Evolutionary conservation across 2,113 vertebrate genomes (phyloP), one percentile per base, ranked within the genome.

Genomic region (Turnix velox): DNA sequence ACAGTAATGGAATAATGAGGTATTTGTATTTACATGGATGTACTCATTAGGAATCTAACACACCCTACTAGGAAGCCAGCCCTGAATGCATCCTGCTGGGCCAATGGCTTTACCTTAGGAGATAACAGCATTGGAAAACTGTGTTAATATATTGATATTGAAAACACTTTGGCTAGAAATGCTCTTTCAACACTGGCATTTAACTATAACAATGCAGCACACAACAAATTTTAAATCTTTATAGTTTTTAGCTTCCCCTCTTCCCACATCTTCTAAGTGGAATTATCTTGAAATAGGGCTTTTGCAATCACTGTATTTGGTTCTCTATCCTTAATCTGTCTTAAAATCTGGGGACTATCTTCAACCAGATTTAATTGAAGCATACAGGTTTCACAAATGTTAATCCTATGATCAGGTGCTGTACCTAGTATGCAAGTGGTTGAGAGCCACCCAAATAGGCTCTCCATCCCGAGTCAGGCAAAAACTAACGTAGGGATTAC

Each of bases 401-500:
- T 31, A 14, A 7, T 68, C 10, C 49, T 14, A 69, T 0, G 1
- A 25, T 62, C 15, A 45, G 0, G 0, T 2, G 28, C 15, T 57
- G 23, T 22, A 83, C 69, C 22, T 40, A 30, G 58, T 42, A 19
- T 3, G 5, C 9, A 43, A 72, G 43, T 20, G 76, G 37, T 45
- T 19, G 20, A 90, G 42, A 63, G 16, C 1, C 9, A 88, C 30
- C 23, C 55, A 74, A 51, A 39, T 14, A 35, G 81, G 5, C 43
- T n/a, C 33, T 84, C 62, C 58, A 54, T 24, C 55, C 63, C 61
- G 52, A 54, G 30, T 20, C 45, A 74, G 59, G 51, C 46, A 88
- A 69, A 49, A n/a, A 54, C 23, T 19, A 30, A 28, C 1, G 8
- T 22, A 71, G 7, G 49, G 9, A n/a, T 75, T 61, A 73, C 13